Evolutionary conservation across 1,140 invertebrate genomes (phyloP).

Genomic region (Pinna nobilis): DNA sequence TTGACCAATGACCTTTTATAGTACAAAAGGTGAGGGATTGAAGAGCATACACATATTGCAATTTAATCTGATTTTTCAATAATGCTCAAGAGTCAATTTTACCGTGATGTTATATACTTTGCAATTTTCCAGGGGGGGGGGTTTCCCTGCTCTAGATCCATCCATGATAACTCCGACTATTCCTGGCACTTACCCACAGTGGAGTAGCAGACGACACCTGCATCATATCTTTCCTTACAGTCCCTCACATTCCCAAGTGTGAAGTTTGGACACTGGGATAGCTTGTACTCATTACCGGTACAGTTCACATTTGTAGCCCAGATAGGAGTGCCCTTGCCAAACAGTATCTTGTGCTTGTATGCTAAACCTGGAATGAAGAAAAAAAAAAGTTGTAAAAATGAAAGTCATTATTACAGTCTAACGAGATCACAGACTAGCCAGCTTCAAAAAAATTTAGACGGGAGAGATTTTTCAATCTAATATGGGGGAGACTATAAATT

Average conservation of each 20-base stretch:
- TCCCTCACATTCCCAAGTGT: slow-evolving; percentile 37
- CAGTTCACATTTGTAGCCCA: slow-evolving; percentile 55
- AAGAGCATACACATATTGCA: no score
- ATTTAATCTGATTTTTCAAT: no score
- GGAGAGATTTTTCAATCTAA: no score
- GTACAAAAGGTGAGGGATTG: no score
- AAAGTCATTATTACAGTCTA: background rate
- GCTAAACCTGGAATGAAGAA: slow-evolving; percentile 20
- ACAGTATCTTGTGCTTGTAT: slow-evolving; percentile 44
- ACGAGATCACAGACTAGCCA: background rate
- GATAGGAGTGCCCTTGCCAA: slow-evolving; percentile 37
- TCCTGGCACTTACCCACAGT: slow-evolving; percentile 37
- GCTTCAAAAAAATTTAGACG: no score
- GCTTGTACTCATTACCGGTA: slow-evolving; percentile 50
- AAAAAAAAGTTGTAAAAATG: background rate
- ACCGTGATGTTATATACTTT: background rate
- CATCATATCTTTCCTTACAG: slow-evolving; percentile 38
- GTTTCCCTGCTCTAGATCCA: background rate
- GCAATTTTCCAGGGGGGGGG: background rate
- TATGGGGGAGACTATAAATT: no score
- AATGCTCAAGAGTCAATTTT: background rate
- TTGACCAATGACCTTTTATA: no score
- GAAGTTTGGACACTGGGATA: slow-evolving; percentile 45
- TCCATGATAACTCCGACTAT: background rate
- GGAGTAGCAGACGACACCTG: slow-evolving; percentile 50